Evolutionary conservation across 2,797 vertebrate species (phyloP).

Genomic region (Alosa sapidissima): DNA sequence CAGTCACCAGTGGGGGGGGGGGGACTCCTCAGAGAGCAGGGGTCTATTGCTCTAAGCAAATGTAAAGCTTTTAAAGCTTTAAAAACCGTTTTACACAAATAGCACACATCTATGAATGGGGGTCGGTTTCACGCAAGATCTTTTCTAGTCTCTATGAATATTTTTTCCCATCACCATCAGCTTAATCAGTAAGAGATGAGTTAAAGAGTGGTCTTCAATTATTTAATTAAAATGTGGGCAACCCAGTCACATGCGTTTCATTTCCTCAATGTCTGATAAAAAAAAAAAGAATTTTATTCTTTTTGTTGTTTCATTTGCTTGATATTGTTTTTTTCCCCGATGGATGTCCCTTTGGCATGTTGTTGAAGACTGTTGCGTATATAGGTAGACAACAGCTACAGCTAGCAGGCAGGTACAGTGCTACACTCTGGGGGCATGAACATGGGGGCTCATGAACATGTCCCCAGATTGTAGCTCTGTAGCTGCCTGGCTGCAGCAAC

Average conservation of each 20-base stretch:
- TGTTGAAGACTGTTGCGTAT: too few relatives aligned
- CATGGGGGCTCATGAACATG: too few relatives aligned
- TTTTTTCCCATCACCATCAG: background rate
- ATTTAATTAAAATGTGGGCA: background rate
- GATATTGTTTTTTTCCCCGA: background rate
- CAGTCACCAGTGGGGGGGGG: background rate
- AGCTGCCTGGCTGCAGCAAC: too few relatives aligned
- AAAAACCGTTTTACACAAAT: background rate
- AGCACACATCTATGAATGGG: background rate
- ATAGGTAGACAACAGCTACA: too few relatives aligned
- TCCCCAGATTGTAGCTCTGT: too few relatives aligned
- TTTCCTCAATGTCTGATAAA: background rate
- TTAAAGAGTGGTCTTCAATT: slow-evolving; percentile 15
- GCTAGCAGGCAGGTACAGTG: too few relatives aligned
- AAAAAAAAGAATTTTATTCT: background rate
- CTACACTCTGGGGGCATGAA: too few relatives aligned
- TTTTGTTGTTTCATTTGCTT: background rate
- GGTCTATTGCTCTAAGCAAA: background rate
- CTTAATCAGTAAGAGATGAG: background rate
- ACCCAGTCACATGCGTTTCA: background rate
- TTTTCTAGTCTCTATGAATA: background rate
- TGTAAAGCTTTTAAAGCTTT: background rate
- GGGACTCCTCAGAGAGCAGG: background rate
- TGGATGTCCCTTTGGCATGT: background rate
- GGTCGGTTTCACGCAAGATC: background rate